A percentile compares a stretch with the other conserved stretches of the same genome.
Conservation (phyloP, 2,888 invertebrate species). For the Cerastis leucographa region DNA sequence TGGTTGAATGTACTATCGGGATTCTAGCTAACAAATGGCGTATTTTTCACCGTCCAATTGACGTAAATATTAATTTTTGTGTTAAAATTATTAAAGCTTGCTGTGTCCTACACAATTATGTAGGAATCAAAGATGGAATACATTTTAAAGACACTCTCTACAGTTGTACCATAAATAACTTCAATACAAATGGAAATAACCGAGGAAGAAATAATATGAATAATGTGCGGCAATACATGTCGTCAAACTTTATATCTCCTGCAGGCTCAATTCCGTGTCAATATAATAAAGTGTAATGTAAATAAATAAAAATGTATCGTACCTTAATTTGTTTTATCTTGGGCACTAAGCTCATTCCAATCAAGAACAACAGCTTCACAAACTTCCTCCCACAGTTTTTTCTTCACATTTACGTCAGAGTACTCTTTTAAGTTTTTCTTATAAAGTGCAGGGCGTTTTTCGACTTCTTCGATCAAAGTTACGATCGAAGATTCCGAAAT, state of each 20-base stretch:
- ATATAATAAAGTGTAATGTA: too few relatives aligned
- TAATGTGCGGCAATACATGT: constrained; percentile 6
- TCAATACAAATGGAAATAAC: not conserved
- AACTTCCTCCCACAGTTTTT: too few relatives aligned
- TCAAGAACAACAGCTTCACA: too few relatives aligned
- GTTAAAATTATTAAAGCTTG: constrained; percentile 6
- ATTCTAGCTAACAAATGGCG: constrained; percentile 12
- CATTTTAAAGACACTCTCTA: not conserved
- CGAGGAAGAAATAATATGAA: constrained; percentile 8
- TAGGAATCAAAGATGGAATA: constrained; percentile 9
- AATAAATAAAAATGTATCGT: too few relatives aligned
- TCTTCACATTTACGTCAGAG: too few relatives aligned
- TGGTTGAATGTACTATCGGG: constrained; percentile 13
- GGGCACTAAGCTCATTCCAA: too few relatives aligned
- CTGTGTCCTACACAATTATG: constrained; percentile 11
- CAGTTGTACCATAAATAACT: constrained; percentile 9
- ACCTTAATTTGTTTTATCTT: too few relatives aligned
- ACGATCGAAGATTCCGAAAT: too few relatives aligned
- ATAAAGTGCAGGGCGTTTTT: too few relatives aligned
- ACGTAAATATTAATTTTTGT: constrained; percentile 6
- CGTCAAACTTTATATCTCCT: constrained; percentile 3
- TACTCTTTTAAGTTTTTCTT: too few relatives aligned
- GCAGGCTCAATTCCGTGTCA: constrained; percentile 10
- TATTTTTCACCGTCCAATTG: constrained; percentile 1
- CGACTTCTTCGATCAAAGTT: too few relatives aligned